A percentile compares a stretch with the other conserved stretches of the same genome.
Evolutionary conservation across 2,888 invertebrate species (phyloP).

Genomic region (Drosophila nr. perissopoda): DNA sequence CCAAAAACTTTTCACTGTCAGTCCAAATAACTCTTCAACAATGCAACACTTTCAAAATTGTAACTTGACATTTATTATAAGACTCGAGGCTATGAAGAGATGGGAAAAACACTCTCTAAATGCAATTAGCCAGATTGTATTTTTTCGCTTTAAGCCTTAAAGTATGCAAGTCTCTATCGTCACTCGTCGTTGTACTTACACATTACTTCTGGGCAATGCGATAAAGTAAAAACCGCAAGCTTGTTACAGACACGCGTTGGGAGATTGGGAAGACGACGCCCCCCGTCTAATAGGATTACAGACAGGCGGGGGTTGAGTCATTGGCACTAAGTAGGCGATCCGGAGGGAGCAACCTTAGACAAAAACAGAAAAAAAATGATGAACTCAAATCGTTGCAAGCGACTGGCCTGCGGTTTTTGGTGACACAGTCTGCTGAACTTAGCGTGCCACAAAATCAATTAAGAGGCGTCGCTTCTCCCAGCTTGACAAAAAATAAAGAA

Average conservation of each 20-base stretch:
- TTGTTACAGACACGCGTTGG: conserved; percentile 41
- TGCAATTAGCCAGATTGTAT: conserved; percentile 30
- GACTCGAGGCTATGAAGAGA: not conserved
- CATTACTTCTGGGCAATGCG: conserved; percentile 34
- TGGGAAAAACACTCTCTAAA: not conserved
- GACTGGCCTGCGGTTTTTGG: conserved; percentile 62
- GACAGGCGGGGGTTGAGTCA: conserved; percentile 33
- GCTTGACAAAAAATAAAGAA: conserved; percentile 25
- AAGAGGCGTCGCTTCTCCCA: conserved; percentile 45
- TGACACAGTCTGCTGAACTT: conserved; percentile 50
- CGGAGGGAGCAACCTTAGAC: conserved; percentile 8
- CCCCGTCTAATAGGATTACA: conserved; percentile 72
- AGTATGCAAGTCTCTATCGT: conserved; percentile 17
- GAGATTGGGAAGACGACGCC: not conserved
- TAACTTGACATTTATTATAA: conserved; percentile 57
- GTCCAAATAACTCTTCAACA: conserved; percentile 46
- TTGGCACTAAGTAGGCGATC: conserved; percentile 55
- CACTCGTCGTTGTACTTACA: conserved; percentile 27
- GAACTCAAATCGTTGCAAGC: conserved; percentile 57
- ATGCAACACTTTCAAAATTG: conserved; percentile 49
- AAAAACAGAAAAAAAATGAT: conserved; percentile 30
- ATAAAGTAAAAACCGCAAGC: conserved; percentile 65
- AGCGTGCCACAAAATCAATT: conserved; percentile 78
- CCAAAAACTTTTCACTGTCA: conserved; percentile 47
- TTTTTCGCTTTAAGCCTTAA: conserved; percentile 43